Conservation (phyloP, 2,113 vertebrate genomes). For the Python bivittatus region DNA sequence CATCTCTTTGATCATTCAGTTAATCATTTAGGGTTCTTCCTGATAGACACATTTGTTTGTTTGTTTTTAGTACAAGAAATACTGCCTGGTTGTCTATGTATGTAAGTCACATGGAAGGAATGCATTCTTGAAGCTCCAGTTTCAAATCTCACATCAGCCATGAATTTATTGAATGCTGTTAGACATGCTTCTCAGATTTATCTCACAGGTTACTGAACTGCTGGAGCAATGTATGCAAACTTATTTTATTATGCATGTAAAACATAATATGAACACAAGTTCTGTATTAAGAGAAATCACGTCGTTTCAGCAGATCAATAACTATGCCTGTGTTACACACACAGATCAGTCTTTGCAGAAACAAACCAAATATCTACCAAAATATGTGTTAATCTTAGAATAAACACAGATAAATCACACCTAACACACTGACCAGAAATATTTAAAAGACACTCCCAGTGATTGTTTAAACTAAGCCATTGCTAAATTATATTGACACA, state of each 20-base stretch:
- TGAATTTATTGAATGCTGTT: background rate
- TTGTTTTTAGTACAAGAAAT: background rate
- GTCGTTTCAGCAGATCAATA: background rate
- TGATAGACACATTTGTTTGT: background rate
- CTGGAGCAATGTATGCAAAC: background rate
- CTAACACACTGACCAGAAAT: background rate
- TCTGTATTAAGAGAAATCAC: background rate
- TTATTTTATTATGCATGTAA: background rate
- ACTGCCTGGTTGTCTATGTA: background rate
- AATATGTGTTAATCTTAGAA: background rate
- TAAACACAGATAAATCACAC: constrained; percentile 8
- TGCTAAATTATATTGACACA: constrained; percentile 5
- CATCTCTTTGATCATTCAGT: background rate
- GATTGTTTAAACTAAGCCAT: background rate
- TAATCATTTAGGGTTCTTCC: background rate
- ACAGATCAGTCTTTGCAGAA: background rate
- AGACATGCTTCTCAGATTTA: background rate
- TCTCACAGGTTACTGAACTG: background rate
- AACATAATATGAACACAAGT: background rate
- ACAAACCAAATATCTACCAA: background rate
- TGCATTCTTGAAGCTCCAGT: background rate
- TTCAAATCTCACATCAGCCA: background rate
- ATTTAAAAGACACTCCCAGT: constrained; percentile 13
- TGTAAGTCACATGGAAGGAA: background rate
- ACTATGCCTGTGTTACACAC: background rate